These are phyloP conservation scores for Phycodurus eques DNA, from an alignment of 2,113 vertebrate species.

Conservation along the genomic window DNA sequence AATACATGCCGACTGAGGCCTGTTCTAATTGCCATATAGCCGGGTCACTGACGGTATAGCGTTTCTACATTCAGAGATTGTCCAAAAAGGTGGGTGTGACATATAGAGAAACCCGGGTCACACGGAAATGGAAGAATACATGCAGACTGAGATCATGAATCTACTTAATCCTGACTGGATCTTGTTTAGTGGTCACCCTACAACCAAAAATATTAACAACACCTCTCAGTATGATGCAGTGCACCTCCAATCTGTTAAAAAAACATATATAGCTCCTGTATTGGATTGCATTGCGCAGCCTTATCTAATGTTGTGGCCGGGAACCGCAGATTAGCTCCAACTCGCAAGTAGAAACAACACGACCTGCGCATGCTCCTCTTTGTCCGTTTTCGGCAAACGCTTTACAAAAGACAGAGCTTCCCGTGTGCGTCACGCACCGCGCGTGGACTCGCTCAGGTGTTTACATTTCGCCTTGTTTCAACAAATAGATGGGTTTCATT, in stretches of 20 bases:
- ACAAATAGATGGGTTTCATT: conserved; percentile 32
- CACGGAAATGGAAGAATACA: too few species aligned
- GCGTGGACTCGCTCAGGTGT: conserved; percentile 29
- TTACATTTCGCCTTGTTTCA: conserved; percentile 23
- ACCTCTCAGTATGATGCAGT: too few species aligned
- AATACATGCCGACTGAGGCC: not conserved
- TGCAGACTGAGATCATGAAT: too few species aligned
- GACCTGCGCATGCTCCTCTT: conserved; percentile 23
- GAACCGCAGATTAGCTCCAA: conserved; percentile 11
- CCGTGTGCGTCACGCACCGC: conserved; percentile 57
- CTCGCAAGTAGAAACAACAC: not conserved
- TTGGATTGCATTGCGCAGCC: not conserved
- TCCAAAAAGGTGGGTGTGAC: not conserved
- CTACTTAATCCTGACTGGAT: too few species aligned
- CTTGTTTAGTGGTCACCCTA: too few species aligned
- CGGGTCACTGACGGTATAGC: not conserved
- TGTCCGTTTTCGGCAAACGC: conserved; percentile 22
- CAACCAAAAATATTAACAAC: too few species aligned
- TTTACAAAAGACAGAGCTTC: conserved; percentile 43
- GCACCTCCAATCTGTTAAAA: not conserved
- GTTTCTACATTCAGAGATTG: not conserved
- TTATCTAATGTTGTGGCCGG: not conserved
- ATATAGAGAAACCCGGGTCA: not conserved
- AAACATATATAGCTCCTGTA: not conserved
- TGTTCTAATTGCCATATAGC: not conserved